Evolutionary conservation across 2,797 vertebrate genomes (phyloP), one percentile per base, ranked within the genome.

Genomic region (Bryconaethiops microstoma): DNA sequence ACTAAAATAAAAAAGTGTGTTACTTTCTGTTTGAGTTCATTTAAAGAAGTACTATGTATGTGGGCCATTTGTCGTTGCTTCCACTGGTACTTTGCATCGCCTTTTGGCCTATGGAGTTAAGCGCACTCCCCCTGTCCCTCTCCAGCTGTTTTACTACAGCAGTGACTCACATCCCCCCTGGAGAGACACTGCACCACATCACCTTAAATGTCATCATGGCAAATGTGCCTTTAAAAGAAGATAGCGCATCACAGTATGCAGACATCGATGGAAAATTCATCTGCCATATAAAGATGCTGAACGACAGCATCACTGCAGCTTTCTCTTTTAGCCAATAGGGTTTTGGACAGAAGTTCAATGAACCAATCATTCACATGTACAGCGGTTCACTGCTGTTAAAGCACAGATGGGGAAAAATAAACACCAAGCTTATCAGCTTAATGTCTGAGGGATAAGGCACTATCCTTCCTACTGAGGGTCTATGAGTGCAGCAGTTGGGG

Each of bases 361-460:
- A 75, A 60, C 52, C 69, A 81, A 75, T 67, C 68, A 52, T 63
- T 65, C 29, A 21, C 5, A 7, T 6, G 0, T 63, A 57, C 39
- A 71, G 55, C 8, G 76, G 67, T 54, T 70, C 12, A 80, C 25
- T 17, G 42, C 50, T 57, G 23, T 57, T 54, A 65, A 79, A 79
- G 60, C 23, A 57, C 19, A 73, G 12, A 48, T 40, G 16, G 5
- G 40, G 16, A 55, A 81, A 54, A 74, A 71, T 64, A 79, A 82
- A 69, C 64, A 84, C 65, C 45, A 19, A 48, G 45, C 45, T 86
- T 64, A 84, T 79, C 74, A 81, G 73, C 57, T 86, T 84, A 35
- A 68, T 55, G 45, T 64, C 65, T 62, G 29, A 75, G 7, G 54
- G 69, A 77, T 80, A 80, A 78, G 40, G 52, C 75, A 40, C 3